Percentiles rank a stretch among this genome's conserved stretches.
Conservation (phyloP, 1,140 invertebrate genomes). For the Lerema accius region DNA sequence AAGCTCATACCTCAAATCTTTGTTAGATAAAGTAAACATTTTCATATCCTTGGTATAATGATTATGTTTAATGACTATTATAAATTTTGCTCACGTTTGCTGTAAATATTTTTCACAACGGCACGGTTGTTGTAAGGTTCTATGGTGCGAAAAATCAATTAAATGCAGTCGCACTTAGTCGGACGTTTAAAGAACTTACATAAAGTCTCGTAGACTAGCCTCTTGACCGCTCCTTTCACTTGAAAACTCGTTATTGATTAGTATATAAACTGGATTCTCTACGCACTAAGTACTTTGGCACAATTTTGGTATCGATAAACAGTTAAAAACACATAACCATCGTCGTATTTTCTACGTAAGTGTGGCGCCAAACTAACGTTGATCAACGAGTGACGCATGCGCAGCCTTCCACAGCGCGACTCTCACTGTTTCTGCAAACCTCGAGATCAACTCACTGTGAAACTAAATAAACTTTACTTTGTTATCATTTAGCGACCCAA, state of each 20-base stretch:
- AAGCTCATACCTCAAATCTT: no score
- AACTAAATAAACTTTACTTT: conserved; percentile 38
- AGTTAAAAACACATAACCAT: conserved; percentile 5
- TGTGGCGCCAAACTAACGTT: conserved; percentile 27
- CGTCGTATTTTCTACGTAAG: conserved; percentile 34
- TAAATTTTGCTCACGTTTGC: no score
- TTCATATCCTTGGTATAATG: no score
- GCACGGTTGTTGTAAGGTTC: no score
- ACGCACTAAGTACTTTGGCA: conserved; percentile 51
- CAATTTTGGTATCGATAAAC: conserved; percentile 48
- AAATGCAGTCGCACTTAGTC: conserved; percentile 14
- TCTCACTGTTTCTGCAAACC: conserved; percentile 54
- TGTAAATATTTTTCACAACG: no score
- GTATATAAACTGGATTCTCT: conserved; percentile 18
- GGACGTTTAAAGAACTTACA: conserved; percentile 58
- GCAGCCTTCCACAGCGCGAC: conserved; percentile 65
- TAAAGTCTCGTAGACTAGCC: conserved; percentile 42
- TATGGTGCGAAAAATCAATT: conserved; percentile 44
- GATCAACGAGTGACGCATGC: conserved; percentile 52
- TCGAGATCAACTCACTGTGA: conserved; percentile 55
- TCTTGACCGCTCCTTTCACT: conserved; percentile 40
- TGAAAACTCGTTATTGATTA: conserved; percentile 35
- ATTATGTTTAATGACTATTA: no score
- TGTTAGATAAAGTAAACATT: no score
- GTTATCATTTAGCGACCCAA: conserved; percentile 24